A percentile compares a stretch with the other conserved stretches of the same genome.
phyloP scores from a whole-genome alignment of 1,140 invertebrate species.

The Achatina immaculata region DNA sequence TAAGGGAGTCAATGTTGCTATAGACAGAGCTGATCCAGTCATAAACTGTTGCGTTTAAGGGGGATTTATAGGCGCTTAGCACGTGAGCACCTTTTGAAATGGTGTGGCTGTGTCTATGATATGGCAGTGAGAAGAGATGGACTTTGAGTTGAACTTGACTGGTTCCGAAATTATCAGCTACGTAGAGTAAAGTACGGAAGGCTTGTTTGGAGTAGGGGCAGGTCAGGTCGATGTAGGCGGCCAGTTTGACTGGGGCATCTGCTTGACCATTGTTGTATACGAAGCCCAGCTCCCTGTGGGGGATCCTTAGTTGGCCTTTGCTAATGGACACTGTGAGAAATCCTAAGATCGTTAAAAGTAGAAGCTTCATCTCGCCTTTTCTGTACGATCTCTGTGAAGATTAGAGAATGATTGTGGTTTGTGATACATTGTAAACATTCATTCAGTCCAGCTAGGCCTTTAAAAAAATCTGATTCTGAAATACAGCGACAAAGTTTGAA shows the following conservation, averaged over 20 bases:
- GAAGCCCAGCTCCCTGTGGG: conserved; percentile 36
- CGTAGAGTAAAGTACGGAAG: conserved; percentile 36
- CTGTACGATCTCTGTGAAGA: no score
- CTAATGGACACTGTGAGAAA: no score
- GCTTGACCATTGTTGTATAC: conserved; percentile 36
- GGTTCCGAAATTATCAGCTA: conserved; percentile 45
- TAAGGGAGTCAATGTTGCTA: conserved; percentile 39
- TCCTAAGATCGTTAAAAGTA: no score
- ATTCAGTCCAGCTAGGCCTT: no score
- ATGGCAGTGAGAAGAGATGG: conserved; percentile 50
- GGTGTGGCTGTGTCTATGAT: conserved; percentile 48
- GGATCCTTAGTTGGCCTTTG: conserved; percentile 34
- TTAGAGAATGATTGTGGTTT: no score
- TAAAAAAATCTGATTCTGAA: no score
- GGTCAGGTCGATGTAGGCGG: conserved; percentile 44
- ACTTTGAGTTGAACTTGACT: conserved; percentile 33
- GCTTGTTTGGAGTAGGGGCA: conserved; percentile 47
- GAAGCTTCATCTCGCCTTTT: no score
- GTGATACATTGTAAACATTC: no score
- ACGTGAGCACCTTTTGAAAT: conserved; percentile 45
- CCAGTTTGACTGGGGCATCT: conserved; percentile 39
- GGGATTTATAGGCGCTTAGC: background rate
- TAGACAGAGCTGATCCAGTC: conserved; percentile 46
- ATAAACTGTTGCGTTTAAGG: background rate
- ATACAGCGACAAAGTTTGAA: no score